Evolutionary conservation across 2,113 vertebrate species (phyloP).

Genomic region (Ptychochromis oligacanthus): DNA sequence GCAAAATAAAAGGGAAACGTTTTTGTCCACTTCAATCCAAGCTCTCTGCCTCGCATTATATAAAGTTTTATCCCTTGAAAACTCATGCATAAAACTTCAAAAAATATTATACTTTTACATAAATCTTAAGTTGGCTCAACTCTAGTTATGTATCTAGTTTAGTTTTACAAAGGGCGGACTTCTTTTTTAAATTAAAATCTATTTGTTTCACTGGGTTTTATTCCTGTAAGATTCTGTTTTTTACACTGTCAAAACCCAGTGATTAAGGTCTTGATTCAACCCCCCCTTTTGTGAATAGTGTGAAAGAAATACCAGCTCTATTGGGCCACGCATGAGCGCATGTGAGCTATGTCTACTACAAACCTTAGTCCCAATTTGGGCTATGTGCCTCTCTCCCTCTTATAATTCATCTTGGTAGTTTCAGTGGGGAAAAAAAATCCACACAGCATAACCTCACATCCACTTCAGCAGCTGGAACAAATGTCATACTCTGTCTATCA

Average conservation of each 20-base stretch:
- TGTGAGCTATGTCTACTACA: slow-evolving; percentile 82
- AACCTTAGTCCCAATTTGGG: slow-evolving; percentile 70
- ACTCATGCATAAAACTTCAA: background rate
- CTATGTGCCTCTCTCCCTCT: slow-evolving; percentile 57
- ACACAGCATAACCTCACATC: slow-evolving; percentile 3
- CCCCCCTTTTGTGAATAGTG: slow-evolving; percentile 69
- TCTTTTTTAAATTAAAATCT: background rate
- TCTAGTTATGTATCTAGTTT: background rate
- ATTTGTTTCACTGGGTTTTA: background rate
- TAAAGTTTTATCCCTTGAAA: slow-evolving; percentile 37
- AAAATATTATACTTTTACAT: background rate
- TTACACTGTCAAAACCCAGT: slow-evolving; percentile 30
- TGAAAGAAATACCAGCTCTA: slow-evolving; percentile 82
- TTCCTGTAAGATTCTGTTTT: slow-evolving; percentile 4
- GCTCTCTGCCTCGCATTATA: slow-evolving; percentile 62
- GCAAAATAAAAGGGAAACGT: slow-evolving; percentile 76
- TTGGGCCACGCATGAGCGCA: slow-evolving; percentile 81
- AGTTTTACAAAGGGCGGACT: background rate
- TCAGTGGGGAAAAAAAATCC: slow-evolving; percentile 29
- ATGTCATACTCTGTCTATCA: background rate
- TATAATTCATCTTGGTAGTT: slow-evolving; percentile 53
- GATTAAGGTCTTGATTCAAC: slow-evolving; percentile 65
- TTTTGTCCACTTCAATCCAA: slow-evolving; percentile 73
- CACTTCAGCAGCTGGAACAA: background rate
- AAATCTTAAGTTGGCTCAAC: background rate